A percentile compares a stretch with the other conserved stretches of the same genome.
Conservation (phyloP, 2,797 vertebrate species). For the Amblyraja radiata region DNA sequence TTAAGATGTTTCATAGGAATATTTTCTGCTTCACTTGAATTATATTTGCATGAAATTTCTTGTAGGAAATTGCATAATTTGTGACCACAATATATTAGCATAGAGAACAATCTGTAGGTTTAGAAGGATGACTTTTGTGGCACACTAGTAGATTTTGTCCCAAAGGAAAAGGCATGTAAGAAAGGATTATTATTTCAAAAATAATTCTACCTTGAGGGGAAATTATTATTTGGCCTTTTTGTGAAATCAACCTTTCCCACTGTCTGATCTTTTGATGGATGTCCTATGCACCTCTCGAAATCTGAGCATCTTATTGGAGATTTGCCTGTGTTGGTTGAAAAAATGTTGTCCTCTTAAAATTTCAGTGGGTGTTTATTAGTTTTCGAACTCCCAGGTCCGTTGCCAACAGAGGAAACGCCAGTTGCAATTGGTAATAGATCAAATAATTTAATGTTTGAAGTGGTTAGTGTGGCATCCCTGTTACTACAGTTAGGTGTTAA, state of each 20-base stretch:
- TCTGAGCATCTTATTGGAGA: background rate
- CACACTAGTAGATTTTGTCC: background rate
- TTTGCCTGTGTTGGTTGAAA: background rate
- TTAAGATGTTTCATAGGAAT: no score
- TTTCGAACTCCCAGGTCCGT: background rate
- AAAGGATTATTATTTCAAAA: background rate
- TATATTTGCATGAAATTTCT: background rate
- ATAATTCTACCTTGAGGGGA: background rate
- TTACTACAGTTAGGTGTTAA: background rate
- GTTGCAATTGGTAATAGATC: background rate
- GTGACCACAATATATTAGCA: background rate
- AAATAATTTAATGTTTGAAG: background rate
- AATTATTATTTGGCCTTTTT: background rate
- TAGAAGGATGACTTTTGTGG: background rate
- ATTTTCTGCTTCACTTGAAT: background rate
- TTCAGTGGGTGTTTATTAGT: background rate
- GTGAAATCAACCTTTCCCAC: background rate
- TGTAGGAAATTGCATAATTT: background rate
- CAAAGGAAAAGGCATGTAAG: background rate
- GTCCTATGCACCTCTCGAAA: background rate
- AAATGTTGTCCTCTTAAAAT: background rate
- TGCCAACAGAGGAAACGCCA: background rate
- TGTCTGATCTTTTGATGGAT: background rate
- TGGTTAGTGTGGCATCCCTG: background rate
- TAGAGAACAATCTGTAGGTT: background rate